A percentile compares a stretch with the other conserved stretches of the same genome.
These are phyloP conservation scores for Meleagris gallopavo DNA, from an alignment of 2,113 vertebrate genomes.

Conservation along the genomic window DNA sequence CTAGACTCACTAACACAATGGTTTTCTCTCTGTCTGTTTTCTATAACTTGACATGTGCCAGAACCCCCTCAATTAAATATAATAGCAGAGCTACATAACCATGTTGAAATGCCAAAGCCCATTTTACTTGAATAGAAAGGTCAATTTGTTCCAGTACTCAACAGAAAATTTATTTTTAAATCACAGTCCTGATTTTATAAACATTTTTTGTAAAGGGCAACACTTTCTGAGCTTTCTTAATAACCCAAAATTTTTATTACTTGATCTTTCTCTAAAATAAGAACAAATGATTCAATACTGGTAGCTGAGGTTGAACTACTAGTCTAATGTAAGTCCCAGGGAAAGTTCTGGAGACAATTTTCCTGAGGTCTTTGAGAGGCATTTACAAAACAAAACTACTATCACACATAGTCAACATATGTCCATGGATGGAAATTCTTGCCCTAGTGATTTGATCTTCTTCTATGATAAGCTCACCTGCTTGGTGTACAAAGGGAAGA, in stretches of 20 bases:
- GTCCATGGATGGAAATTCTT: background rate
- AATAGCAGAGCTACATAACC: slow-evolving; percentile 1
- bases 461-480: background rate
- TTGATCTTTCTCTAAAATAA: background rate
- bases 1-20: background rate
- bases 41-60: slow-evolving; percentile 31
- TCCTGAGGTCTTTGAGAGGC: background rate
- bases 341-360: background rate
- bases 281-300: background rate
- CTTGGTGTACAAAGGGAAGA: no score
- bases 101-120: background rate
- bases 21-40: background rate
- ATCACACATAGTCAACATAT: background rate
- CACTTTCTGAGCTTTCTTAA: background rate
- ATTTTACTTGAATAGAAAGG: background rate
- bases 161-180: background rate
- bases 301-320: background rate
- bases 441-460: background rate
- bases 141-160: background rate
- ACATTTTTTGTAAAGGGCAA: background rate
- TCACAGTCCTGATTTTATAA: background rate
- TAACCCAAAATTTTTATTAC: background rate
- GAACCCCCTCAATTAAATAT: slow-evolving; percentile 10
- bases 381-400: background rate
- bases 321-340: background rate